Conservation (phyloP, 53 echinoderm and acorn worm genomes). For the Zoroaster sp. region DNA sequence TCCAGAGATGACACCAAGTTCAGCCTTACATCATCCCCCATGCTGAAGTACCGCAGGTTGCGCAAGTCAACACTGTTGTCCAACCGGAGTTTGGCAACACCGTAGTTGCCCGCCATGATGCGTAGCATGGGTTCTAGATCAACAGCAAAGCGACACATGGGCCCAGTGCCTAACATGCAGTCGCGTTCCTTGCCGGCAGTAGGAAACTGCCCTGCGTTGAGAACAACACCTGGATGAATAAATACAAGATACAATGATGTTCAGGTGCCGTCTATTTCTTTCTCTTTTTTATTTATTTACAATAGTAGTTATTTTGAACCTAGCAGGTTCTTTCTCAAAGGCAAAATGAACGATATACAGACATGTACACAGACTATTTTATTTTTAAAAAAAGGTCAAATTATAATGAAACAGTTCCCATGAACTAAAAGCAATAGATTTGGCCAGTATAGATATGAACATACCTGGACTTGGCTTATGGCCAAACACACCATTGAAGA, state of each 20-base stretch:
- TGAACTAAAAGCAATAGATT: too few relatives aligned
- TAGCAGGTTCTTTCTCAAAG: too few relatives aligned
- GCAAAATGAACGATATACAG: too few relatives aligned
- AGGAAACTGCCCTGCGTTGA: constrained; percentile 88
- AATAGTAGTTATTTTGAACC: too few relatives aligned
- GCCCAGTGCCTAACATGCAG: constrained; percentile 83
- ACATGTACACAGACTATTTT: too few relatives aligned
- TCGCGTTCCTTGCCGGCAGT: constrained; percentile 64
- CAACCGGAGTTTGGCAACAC: constrained; percentile 70
- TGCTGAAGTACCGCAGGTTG: constrained; percentile 76
- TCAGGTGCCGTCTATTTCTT: not conserved
- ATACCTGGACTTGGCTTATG: constrained; percentile 90
- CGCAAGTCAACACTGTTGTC: constrained; percentile 79
- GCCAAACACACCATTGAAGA: constrained; percentile 97
- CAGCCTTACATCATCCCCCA: constrained; percentile 72
- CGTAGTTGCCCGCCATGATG: constrained; percentile 88
- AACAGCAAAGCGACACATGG: constrained; percentile 82
- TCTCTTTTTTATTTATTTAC: too few relatives aligned
- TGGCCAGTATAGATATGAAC: too few relatives aligned
- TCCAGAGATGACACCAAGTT: constrained; percentile 70
- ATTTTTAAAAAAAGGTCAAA: too few relatives aligned
- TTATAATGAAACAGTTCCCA: too few relatives aligned
- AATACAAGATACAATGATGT: not conserved
- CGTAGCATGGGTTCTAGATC: constrained; percentile 83
- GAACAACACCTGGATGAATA: constrained; percentile 65